Evolutionary conservation across 2,888 invertebrate species (phyloP), one percentile per base, ranked within the genome.

Genomic region (Apoderus coryli): DNA sequence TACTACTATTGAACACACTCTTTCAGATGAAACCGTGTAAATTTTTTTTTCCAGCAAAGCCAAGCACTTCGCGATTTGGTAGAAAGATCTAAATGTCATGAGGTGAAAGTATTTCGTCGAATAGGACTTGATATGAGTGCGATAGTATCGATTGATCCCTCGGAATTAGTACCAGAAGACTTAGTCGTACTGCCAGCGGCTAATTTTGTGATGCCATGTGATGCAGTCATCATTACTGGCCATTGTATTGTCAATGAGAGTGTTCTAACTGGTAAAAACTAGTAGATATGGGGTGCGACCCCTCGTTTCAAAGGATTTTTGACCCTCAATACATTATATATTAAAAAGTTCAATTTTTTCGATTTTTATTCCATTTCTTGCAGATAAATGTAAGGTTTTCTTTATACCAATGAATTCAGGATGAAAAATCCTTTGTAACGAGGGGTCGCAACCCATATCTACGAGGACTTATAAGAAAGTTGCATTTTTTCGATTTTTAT

Each of bases 211-310:
- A 73, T 84, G 65, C 71, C 75, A 2, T 80, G 79, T 58, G 92
- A 93, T 54, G 88, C 85, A 6, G 73, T 89, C 39, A 62, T 93
- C 14, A 62, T 90, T 12, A 75, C 76, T 12, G 92, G 93, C 24
- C 78, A 77, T 23, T 88, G 85, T 49, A 85, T 92, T 43, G 85
- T 93, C 33, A 90, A 93, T 53, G 92, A 93, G 59, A 84, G 86
- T 50, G 88, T 90, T 81, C 69, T 93, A 3, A 92, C 92, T 38
- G 88, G 84, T 80, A 53, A 47, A 46, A n/a, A n/a, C n/a, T n/a
- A n/a, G n/a, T n/a, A n/a, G n/a, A n/a, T n/a, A 11, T 14, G n/a
- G n/a, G n/a, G n/a, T n/a, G n/a, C n/a, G n/a, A n/a, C n/a, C n/a
- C n/a, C n/a, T n/a, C n/a, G n/a, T 29, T 27, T 25, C 23, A 29